Base-by-base conservation (phyloP, 2,113 vertebrate species). In the Gadus chalcogrammus region DNA sequence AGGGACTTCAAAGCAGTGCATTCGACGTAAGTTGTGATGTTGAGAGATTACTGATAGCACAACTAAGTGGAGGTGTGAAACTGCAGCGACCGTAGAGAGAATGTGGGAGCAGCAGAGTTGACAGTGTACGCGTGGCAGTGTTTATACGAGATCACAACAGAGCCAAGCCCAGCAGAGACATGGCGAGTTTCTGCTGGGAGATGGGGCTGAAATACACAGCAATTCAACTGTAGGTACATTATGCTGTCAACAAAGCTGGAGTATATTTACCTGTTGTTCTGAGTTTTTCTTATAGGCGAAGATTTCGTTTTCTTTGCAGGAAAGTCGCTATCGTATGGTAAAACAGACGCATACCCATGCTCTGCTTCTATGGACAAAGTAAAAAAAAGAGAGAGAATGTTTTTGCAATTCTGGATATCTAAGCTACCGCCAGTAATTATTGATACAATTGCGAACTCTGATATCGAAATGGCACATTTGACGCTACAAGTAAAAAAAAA, bases 321-420 rank as follows among this genome's bases (percentile, higher is more conserved):
- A 86, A 94, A 96, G 93, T 97, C 95, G 81, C 90, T 94, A 85
- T 93, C 94, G 93, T 93, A 98, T 66, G 96, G 97, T 90, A 98
- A 93, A 88, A 96, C 94, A 76, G 97, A 97, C 66, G 97, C 97
- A 88, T 99, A 99, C 84, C 97, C 96, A 87, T 99, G 97, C 85
- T 99, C 97, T 89, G 97, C 96, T 90, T 97, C 97, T 98, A 88
- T 83, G 55, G 55, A 72, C 88, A 92, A 89, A 92, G 82, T 84
- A 87, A 84, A 76, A 82, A 80, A 69, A 78, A 79, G 20, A 5
- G 17, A 1, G 5, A 35, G 0, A 65, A 65, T 60, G 48, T 58
- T 12, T 12, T 4, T 61, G 67, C 27, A 17, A 11, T 17, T 61
- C 67, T 75, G 73, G 11, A 61, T 12, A 18, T n/a, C 4, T 35